phyloP scores from a whole-genome alignment of 2,888 invertebrate genomes.

The Leuctra nigra region DNA sequence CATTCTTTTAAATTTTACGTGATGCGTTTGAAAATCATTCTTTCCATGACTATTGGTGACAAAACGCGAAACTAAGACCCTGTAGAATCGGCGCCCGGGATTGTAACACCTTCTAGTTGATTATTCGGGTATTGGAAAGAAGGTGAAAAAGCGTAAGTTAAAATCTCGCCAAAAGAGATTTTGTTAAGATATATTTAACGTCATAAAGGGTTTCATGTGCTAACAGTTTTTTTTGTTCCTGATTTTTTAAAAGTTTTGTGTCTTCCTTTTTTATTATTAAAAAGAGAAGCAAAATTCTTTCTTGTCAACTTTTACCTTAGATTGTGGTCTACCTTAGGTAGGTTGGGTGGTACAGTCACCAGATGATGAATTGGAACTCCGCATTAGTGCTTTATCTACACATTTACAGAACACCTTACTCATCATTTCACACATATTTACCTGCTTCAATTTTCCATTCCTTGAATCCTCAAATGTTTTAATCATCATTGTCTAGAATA shows the following conservation, averaged over 20 bases:
- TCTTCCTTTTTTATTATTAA: conserved; percentile 6
- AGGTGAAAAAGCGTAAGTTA: conserved; percentile 15
- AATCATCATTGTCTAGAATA: no score
- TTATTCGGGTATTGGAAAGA: no score
- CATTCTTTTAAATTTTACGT: conserved; percentile 3
- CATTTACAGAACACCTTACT: no score
- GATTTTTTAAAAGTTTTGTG: background rate
- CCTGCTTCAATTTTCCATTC: no score
- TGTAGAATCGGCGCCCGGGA: conserved; percentile 4
- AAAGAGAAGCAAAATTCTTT: conserved; percentile 8
- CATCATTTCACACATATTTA: no score
- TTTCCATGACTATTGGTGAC: conserved; percentile 10
- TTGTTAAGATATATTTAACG: conserved; percentile 12
- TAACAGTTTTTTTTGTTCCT: conserved; percentile 1
- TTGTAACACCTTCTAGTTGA: no score
- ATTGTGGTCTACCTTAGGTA: no score
- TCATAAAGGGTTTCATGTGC: conserved; percentile 18
- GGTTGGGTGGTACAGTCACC: no score
- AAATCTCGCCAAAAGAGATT: conserved; percentile 2
- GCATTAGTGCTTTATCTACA: no score
- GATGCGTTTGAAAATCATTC: background rate
- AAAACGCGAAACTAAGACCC: conserved; percentile 21
- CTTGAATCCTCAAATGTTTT: no score
- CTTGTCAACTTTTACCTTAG: conserved; percentile 1
- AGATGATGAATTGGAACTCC: no score